Evolutionary conservation across 2,797 vertebrate species (phyloP).

Genomic region (Amblyopsis hoosieri): DNA sequence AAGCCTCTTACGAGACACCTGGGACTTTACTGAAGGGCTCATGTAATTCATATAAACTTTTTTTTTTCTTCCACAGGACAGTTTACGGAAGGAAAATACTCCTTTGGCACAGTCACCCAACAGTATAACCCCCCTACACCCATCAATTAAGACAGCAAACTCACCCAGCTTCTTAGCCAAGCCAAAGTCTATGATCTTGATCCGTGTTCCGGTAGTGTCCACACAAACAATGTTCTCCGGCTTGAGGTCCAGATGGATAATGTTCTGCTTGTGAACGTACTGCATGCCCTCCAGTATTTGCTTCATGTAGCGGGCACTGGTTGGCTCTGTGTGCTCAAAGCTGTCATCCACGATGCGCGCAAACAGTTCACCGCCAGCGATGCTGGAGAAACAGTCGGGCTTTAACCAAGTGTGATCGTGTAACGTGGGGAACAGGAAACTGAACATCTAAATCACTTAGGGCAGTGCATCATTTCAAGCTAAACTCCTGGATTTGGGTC

Average conservation of each 20-base stretch:
- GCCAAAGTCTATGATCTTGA: conserved; percentile 91
- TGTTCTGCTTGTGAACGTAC: conserved; percentile 82
- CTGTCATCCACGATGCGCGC: conserved; percentile 83
- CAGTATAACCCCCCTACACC: too few relatives aligned
- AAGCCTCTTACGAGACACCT: too few relatives aligned
- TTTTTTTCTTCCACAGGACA: too few relatives aligned
- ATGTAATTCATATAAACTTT: too few relatives aligned
- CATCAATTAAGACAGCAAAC: conserved; percentile 15
- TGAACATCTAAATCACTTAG: too few relatives aligned
- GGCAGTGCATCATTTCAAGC: too few relatives aligned
- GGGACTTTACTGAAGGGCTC: too few relatives aligned
- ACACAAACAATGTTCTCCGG: conserved; percentile 89
- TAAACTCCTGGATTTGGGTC: too few relatives aligned
- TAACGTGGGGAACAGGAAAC: too few relatives aligned
- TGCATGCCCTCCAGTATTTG: conserved; percentile 87
- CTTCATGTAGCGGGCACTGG: conserved; percentile 80
- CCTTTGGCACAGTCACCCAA: conserved; percentile 59
- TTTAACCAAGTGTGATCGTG: too few relatives aligned
- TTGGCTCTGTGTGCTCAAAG: conserved; percentile 88
- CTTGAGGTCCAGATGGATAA: conserved; percentile 88
- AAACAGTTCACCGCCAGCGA: conserved; percentile 89
- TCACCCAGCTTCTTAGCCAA: conserved; percentile 83
- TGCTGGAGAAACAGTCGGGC: conserved; percentile 56
- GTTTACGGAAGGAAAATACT: too few relatives aligned
- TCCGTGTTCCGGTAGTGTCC: conserved; percentile 68